Evolutionary conservation across 1,140 invertebrate species (phyloP), one percentile per base, ranked within the genome.

Genomic region (Harpegnathos saltator): DNA sequence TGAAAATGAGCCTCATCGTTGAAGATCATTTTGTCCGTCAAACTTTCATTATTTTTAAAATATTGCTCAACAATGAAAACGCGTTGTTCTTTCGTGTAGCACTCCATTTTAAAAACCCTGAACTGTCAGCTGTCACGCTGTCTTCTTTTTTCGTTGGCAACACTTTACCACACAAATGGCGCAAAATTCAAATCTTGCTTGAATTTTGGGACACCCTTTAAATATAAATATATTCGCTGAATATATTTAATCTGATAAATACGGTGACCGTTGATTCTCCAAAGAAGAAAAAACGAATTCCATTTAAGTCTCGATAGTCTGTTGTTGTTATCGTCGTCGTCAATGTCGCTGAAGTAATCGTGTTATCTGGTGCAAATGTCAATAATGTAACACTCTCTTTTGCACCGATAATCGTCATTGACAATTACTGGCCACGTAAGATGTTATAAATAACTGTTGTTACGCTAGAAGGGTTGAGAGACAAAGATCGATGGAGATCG

Each of bases 211-310:
- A n/a, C n/a, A n/a, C n/a, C n/a, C n/a, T n/a, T n/a, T n/a, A n/a
- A n/a, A n/a, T n/a, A 14, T 48, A 44, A 56, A 54, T 24, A 65
- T 63, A 38, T 65, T 72, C 29, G 19, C 15, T 62, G 29, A 29
- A 78, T 68, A 78, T 56, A 38, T 78, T 56, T 50, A 56, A 11
- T 29, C 19, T 15, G 74, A 78, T 78, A 68, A 77, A 33, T 48
- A 26, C 50, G 62, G 3, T 68, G 74, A 78, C 74, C 29, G 22
- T 78, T 68, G 74, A 66, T 68, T 50, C 29, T n/a, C 12, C 1
- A 19, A 17, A 68, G 22, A n/a, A 68, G 68, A 78, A 78, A 44
- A 52, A n/a, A 24, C 11, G 17, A 38, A 17, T 48, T 68, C 22
- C 68, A 68, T 56, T 68, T 56, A 17, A 78, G 15, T 26, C 19